Conservation (phyloP, 2,797 vertebrate species). For the Sphaeramia orbicularis region DNA sequence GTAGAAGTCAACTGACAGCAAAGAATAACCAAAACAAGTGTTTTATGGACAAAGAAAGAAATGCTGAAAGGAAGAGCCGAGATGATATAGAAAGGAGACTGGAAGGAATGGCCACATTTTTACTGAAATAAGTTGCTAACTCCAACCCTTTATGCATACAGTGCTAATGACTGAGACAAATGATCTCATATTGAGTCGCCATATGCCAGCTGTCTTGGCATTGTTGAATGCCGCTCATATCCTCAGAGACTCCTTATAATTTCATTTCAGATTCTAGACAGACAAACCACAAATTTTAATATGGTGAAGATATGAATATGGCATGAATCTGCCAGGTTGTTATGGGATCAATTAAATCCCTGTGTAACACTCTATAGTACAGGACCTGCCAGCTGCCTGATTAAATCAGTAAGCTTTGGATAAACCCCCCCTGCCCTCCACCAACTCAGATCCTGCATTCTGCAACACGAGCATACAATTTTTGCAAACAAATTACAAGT, state of each 20-base stretch:
- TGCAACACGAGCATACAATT: constrained; percentile 11
- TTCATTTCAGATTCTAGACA: constrained; percentile 49
- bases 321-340: constrained; percentile 47
- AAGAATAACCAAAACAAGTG: too few species aligned
- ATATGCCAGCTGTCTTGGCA: constrained; percentile 8
- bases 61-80: too few species aligned
- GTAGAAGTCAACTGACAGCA: too few species aligned
- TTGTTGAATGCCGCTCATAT: constrained; percentile 15
- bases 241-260: constrained; percentile 36
- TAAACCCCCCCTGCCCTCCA: constrained; percentile 13
- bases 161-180: constrained; percentile 2
- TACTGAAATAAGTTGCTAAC: constrained; percentile 8
- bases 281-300: constrained; percentile 37
- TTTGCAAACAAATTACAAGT: background rate
- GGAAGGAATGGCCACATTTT: background rate
- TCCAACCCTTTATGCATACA: background rate
- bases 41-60: too few species aligned
- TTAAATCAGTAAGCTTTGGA: constrained; percentile 38
- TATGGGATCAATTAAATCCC: constrained; percentile 53
- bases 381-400: constrained; percentile 38
- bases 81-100: background rate
- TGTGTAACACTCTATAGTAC: constrained; percentile 30
- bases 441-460: constrained; percentile 17
- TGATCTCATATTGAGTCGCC: constrained; percentile 4
- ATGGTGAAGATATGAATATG: constrained; percentile 46